phyloP scores from a whole-genome alignment of 2,888 invertebrate genomes.

The Caenorhabditis drosophilae region DNA sequence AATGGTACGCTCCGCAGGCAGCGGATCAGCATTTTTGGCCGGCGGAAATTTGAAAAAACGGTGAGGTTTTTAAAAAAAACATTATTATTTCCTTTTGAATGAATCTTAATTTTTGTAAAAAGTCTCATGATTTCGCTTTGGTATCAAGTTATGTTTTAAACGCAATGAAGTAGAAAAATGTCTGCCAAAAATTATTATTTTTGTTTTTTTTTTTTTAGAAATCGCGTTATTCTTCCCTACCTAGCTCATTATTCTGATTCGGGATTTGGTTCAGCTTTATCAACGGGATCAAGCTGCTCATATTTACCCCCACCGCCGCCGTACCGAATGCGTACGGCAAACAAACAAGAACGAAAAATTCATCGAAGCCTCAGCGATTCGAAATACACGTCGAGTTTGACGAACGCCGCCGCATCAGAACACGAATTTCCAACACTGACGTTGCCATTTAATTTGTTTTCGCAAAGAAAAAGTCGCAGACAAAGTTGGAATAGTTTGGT shows the following conservation, averaged over 20 bases:
- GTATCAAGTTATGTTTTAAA: too few species aligned
- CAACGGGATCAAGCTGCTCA: constrained; percentile 59
- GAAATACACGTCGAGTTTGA: constrained; percentile 49
- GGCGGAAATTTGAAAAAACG: background rate
- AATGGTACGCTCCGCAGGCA: constrained; percentile 36
- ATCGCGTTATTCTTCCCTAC: constrained; percentile 51
- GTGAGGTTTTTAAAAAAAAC: background rate
- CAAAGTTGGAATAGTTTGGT: constrained; percentile 41
- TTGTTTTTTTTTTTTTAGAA: constrained; percentile 6
- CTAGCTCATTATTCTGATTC: constrained; percentile 65
- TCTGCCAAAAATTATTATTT: constrained; percentile 1
- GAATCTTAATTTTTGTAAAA: constrained; percentile 1
- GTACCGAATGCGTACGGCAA: constrained; percentile 44
- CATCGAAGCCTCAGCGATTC: constrained; percentile 63
- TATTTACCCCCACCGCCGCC: constrained; percentile 68
- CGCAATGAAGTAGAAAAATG: background rate
- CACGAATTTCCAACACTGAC: constrained; percentile 18
- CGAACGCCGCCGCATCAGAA: constrained; percentile 17
- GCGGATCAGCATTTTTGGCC: constrained; percentile 15
- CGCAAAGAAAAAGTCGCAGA: constrained; percentile 28
- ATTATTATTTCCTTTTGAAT: background rate
- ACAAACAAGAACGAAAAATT: constrained; percentile 55
- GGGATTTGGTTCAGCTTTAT: constrained; percentile 64
- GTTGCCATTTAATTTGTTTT: constrained; percentile 26
- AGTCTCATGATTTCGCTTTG: background rate